Conservation (phyloP, 2,797 vertebrate genomes). For the Neosilurus mollespiculum region DNA sequence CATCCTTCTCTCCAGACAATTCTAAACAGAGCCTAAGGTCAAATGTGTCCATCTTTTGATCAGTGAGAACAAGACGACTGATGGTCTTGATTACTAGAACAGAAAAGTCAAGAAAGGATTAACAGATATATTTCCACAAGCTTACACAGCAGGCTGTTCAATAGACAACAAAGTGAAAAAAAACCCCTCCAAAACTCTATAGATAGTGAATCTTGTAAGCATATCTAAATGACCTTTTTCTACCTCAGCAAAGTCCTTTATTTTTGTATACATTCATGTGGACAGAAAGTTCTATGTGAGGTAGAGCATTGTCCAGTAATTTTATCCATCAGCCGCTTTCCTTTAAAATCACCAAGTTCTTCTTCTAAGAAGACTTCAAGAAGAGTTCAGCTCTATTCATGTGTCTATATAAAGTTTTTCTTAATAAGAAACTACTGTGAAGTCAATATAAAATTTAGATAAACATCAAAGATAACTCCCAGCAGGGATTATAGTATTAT, state of each 20-base stretch:
- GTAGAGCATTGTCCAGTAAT: constrained; percentile 61
- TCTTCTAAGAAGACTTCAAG: constrained; percentile 58
- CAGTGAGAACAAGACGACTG: constrained; percentile 14
- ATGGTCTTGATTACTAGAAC: background rate
- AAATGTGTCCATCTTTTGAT: background rate
- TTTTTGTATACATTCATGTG: background rate
- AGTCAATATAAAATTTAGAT: constrained; percentile 13
- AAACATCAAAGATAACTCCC: constrained; percentile 1
- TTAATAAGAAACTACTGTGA: constrained; percentile 15
- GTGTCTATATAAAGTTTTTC: background rate
- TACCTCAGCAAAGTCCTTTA: background rate
- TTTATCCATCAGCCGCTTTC: constrained; percentile 64
- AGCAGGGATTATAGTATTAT: background rate
- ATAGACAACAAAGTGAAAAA: background rate
- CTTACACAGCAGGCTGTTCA: too few species aligned
- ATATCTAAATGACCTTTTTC: background rate
- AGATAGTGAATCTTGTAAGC: background rate
- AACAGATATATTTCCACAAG: background rate
- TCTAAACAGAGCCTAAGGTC: constrained; percentile 24
- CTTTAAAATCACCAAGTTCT: constrained; percentile 62
- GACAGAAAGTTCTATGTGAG: constrained; percentile 41
- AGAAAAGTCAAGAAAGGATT: background rate
- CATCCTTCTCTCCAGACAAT: constrained; percentile 2
- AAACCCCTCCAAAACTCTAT: too few species aligned
- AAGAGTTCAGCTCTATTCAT: constrained; percentile 41